Percentiles rank a stretch among this genome's conserved stretches.
phyloP scores from a whole-genome alignment of 2,888 invertebrate species.

The Coleophora deauratella region DNA sequence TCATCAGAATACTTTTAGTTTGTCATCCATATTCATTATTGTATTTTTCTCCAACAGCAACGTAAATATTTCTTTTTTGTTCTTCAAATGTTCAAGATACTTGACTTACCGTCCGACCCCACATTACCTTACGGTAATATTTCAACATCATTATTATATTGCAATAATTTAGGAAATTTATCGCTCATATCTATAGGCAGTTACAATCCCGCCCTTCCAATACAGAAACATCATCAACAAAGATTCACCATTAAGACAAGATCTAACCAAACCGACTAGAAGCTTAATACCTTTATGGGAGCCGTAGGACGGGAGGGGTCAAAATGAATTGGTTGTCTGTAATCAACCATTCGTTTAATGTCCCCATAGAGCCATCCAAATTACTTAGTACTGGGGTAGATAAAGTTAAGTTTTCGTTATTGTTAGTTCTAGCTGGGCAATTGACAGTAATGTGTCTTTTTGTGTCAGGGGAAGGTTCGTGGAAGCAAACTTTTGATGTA shows the following conservation, averaged over 20 bases:
- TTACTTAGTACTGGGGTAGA: constrained; percentile 58
- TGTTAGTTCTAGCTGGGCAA: constrained; percentile 45
- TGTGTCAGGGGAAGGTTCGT: constrained; percentile 7
- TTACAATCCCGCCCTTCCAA: constrained; percentile 17
- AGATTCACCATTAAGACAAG: constrained; percentile 21
- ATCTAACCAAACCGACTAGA: constrained; percentile 5
- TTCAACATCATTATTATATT: too few species aligned
- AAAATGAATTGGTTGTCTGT: constrained; percentile 42
- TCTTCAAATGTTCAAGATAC: too few species aligned
- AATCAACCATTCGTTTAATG: constrained; percentile 52
- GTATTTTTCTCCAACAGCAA: too few species aligned
- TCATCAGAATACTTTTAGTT: too few species aligned
- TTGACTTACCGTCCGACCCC: too few species aligned
- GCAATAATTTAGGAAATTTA: constrained; percentile 8
- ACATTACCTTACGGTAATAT: too few species aligned
- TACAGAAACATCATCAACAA: constrained; percentile 23
- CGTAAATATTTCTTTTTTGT: too few species aligned
- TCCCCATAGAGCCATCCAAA: constrained; percentile 50
- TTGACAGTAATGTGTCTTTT: constrained; percentile 28
- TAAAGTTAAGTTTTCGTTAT: constrained; percentile 64
- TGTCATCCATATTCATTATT: too few species aligned
- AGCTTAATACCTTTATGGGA: constrained; percentile 21
- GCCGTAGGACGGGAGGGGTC: constrained; percentile 28
- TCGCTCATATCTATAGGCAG: constrained; percentile 5
- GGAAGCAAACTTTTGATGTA: too few species aligned